These are phyloP conservation scores for Drosophila takahashii DNA, from an alignment of 1,140 invertebrate species.

Conservation along the genomic window DNA sequence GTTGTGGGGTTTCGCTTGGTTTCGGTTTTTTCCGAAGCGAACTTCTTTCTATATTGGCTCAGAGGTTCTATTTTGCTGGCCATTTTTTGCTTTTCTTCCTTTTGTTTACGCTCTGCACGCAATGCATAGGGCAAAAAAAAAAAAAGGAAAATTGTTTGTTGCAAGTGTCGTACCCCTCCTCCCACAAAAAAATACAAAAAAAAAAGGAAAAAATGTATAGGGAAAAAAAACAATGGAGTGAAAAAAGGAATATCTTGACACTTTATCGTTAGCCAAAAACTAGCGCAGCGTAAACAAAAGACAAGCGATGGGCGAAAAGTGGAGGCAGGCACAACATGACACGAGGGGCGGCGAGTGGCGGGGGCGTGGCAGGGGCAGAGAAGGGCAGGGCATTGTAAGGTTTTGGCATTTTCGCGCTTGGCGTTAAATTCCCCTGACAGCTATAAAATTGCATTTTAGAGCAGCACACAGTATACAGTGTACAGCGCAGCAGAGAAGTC, in stretches of 20 bases:
- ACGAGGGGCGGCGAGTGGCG: constrained; percentile 21
- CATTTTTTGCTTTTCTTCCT: constrained; percentile 31
- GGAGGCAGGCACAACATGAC: constrained; percentile 71
- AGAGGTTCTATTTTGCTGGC: constrained; percentile 37
- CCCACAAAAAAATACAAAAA: constrained; percentile 20
- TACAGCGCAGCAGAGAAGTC: constrained; percentile 16
- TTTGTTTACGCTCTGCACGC: constrained; percentile 78
- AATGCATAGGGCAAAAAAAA: constrained; percentile 58
- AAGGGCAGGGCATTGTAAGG: constrained; percentile 30
- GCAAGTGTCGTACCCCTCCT: constrained; percentile 52
- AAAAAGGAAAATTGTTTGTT: constrained; percentile 54
- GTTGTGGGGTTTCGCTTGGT: background rate
- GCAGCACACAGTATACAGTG: constrained; percentile 34
- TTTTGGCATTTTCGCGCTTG: constrained; percentile 81
- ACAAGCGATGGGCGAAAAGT: constrained; percentile 37
- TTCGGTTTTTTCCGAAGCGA: constrained; percentile 27
- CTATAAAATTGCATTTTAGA: constrained; percentile 83
- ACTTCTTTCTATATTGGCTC: constrained; percentile 47
- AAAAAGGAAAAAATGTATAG: background rate
- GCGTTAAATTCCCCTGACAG: constrained; percentile 82
- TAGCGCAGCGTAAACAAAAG: constrained; percentile 74
- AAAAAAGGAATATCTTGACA: constrained; percentile 75
- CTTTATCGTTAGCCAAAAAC: constrained; percentile 82
- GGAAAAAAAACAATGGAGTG: constrained; percentile 47
- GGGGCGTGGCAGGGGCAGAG: background rate